Conservation (phyloP, 2,797 vertebrate species). For the Lepidocolaptes lacrymiger region DNA sequence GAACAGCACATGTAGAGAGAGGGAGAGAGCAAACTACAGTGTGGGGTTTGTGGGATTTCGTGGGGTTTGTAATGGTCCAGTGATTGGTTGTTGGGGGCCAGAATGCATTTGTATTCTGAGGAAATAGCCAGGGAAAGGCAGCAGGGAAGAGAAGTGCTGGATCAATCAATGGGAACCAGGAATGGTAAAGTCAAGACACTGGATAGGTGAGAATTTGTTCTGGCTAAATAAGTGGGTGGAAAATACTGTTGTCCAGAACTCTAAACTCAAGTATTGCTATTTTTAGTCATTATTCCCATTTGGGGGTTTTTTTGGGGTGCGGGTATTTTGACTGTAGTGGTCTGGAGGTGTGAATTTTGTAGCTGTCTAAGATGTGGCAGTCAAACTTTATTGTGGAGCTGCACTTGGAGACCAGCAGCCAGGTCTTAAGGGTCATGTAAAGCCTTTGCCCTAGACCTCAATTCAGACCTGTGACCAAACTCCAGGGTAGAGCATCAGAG, state of each 20-base stretch:
- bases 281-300: not conserved
- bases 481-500: not conserved
- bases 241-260: not conserved
- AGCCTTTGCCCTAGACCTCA: not conserved
- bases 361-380: not conserved
- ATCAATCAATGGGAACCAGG: not conserved
- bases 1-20: not conserved
- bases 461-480: not conserved
- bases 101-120: not conserved
- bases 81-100: not conserved
- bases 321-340: not conserved
- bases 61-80: not conserved
- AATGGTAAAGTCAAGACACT: not conserved
- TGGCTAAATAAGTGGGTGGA: not conserved
- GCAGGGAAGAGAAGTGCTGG: not conserved
- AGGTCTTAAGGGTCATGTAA: not conserved
- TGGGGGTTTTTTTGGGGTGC: not conserved
- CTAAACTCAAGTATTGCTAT: not conserved
- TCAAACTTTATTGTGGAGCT: not conserved
- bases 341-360: not conserved
- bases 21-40: not conserved
- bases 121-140: not conserved
- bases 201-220: not conserved
- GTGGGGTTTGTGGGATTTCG: not conserved
- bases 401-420: not conserved